These are phyloP conservation scores for Drosophila eugracilis DNA, from an alignment of 1,140 invertebrate genomes.

Conservation along the genomic window DNA sequence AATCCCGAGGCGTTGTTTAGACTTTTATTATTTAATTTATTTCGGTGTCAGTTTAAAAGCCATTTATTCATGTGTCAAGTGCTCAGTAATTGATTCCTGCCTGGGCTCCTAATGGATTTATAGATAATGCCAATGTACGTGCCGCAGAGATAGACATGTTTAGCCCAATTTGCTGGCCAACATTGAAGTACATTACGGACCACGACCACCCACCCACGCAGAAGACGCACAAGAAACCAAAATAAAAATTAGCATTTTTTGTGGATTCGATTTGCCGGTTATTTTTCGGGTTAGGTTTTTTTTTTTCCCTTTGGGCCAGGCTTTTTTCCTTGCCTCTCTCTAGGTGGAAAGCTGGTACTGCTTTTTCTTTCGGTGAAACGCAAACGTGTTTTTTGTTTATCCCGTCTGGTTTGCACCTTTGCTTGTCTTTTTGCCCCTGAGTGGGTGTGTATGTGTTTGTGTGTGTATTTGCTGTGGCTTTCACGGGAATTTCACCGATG, in stretches of 20 bases:
- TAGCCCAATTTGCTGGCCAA: constrained; percentile 47
- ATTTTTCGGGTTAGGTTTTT: constrained; percentile 23
- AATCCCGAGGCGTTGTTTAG: constrained; percentile 38
- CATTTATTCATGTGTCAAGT: constrained; percentile 61
- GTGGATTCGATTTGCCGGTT: constrained; percentile 28
- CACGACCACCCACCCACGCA: no score
- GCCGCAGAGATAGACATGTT: constrained; percentile 43
- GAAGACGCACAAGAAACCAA: constrained; percentile 11
- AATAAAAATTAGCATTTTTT: constrained; percentile 45
- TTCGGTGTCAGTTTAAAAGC: constrained; percentile 48
- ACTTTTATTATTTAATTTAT: constrained; percentile 65
- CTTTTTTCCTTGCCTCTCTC: constrained; percentile 5
- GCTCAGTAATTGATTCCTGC: constrained; percentile 65
- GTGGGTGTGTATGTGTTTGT: no score
- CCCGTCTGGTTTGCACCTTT: constrained; percentile 65
- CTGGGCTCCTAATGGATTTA: constrained; percentile 42
- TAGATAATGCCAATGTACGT: constrained; percentile 45
- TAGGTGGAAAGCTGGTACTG: constrained; percentile 20
- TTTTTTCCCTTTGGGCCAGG: constrained; percentile 7
- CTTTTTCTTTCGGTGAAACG: constrained; percentile 44
- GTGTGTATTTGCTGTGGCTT: constrained; percentile 59
- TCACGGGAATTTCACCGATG: constrained; percentile 60
- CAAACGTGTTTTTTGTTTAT: constrained; percentile 67
- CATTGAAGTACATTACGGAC: constrained; percentile 7
- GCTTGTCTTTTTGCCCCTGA: constrained; percentile 19